Percentiles rank a stretch among this genome's conserved stretches.
Evolutionary conservation across 2,113 vertebrate species (phyloP).

Genomic region (Orycteropus afer): DNA sequence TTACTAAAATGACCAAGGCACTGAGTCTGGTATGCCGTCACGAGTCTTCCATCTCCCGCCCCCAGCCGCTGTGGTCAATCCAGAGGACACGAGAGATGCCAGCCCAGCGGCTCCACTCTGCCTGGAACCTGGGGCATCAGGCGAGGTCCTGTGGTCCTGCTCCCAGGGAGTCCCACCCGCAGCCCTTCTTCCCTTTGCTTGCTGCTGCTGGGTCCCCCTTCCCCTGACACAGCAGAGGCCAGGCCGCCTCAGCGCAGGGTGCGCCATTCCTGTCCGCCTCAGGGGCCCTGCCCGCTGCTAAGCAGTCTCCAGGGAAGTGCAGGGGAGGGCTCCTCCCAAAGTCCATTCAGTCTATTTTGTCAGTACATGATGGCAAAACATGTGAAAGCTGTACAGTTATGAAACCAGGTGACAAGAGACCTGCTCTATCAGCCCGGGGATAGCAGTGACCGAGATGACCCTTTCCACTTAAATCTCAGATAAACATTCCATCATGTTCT

Average conservation of each 20-base stretch:
- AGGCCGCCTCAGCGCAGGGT: not conserved
- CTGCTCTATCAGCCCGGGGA: not conserved
- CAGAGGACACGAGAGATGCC: not conserved
- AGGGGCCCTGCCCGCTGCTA: not conserved
- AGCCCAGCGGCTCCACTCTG: too few relatives aligned
- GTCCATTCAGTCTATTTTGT: not conserved
- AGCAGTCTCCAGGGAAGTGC: not conserved
- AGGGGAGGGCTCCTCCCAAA: not conserved
- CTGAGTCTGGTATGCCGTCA: fast-evolving
- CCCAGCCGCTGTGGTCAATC: not conserved
- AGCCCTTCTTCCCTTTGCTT: not conserved
- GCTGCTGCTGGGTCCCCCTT: not conserved
- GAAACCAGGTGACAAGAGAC: not conserved
- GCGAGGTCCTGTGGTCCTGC: not conserved
- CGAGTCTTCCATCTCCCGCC: not conserved
- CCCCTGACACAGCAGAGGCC: not conserved
- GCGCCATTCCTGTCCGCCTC: not conserved
- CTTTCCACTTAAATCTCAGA: not conserved
- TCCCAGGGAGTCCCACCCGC: not conserved
- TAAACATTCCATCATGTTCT: not conserved
- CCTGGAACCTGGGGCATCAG: not conserved
- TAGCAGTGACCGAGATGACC: not conserved
- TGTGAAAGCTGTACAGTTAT: not conserved
- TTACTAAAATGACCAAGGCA: not conserved
- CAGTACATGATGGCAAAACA: not conserved